Percentiles rank a stretch among this genome's conserved stretches.
Conservation (phyloP, 30 jellyfish, hydroid and myxozoan species). For the Sanderia malayensis region DNA sequence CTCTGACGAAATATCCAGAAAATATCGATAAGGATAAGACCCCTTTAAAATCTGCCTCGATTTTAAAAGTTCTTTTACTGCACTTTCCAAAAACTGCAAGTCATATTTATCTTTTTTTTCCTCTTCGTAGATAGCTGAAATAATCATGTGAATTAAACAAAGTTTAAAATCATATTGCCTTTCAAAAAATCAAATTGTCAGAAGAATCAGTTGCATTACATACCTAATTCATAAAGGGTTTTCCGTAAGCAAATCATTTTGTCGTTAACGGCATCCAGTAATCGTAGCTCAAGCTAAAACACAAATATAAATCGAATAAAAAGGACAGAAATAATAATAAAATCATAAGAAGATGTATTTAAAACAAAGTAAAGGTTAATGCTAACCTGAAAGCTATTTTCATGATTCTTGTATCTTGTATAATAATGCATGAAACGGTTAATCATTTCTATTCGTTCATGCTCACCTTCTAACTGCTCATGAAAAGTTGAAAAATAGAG, state of each 20-base stretch:
- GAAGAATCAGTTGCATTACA: not conserved
- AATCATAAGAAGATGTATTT: slow-evolving; percentile 4
- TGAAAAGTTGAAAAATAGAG: no score
- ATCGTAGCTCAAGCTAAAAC: slow-evolving; percentile 38
- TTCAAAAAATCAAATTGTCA: not conserved
- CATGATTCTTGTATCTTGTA: slow-evolving; percentile 62
- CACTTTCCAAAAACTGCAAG: slow-evolving; percentile 42
- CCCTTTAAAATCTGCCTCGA: slow-evolving; percentile 63
- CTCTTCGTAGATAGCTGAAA: not conserved
- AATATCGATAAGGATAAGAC: slow-evolving; percentile 71
- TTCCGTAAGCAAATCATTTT: slow-evolving; percentile 42
- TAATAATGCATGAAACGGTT: slow-evolving; percentile 66
- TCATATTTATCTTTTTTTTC: slow-evolving; percentile 17
- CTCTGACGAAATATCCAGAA: slow-evolving; percentile 46
- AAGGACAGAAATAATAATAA: no score
- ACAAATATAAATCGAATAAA: not conserved
- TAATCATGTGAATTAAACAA: not conserved
- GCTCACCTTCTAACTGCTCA: slow-evolving; percentile 58
- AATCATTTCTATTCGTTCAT: slow-evolving; percentile 26
- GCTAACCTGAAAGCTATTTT: slow-evolving; percentile 75
- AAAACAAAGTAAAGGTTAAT: no score
- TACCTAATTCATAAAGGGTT: slow-evolving; percentile 52
- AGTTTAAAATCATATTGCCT: not conserved
- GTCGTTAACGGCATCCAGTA: slow-evolving; percentile 60
- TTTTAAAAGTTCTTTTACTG: slow-evolving; percentile 57